A percentile compares a stretch with the other conserved stretches of the same genome.
Evolutionary conservation across 2,797 vertebrate species (phyloP).

Genomic region (Protonibea diacanthus): DNA sequence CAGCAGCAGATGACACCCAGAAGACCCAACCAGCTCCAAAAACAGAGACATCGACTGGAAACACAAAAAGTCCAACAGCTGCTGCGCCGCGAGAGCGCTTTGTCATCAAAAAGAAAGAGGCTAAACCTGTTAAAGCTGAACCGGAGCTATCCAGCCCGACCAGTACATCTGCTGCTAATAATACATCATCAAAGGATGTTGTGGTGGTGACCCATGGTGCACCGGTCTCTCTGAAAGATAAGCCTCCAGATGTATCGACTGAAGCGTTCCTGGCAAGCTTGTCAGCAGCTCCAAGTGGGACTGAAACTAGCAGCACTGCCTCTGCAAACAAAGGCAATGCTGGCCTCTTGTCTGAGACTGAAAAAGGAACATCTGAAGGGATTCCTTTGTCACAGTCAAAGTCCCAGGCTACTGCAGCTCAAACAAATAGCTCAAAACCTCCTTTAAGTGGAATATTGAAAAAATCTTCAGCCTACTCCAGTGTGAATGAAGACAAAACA

Average conservation of each 20-base stretch:
- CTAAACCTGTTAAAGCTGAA: slow-evolving; percentile 79
- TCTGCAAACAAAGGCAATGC: slow-evolving; percentile 73
- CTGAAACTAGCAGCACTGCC: slow-evolving; percentile 65
- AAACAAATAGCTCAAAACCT: slow-evolving; percentile 87
- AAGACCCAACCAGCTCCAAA: slow-evolving; percentile 79
- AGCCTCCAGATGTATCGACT: slow-evolving; percentile 96
- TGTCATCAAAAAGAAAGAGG: slow-evolving; percentile 87
- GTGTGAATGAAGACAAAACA: slow-evolving; percentile 69
- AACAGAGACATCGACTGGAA: slow-evolving; percentile 63
- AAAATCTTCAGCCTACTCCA: slow-evolving; percentile 76
- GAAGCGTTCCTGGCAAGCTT: slow-evolving; percentile 92
- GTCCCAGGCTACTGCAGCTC: slow-evolving; percentile 74
- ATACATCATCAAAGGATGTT: slow-evolving; percentile 66
- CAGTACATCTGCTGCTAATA: slow-evolving; percentile 54
- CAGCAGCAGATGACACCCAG: slow-evolving; percentile 85
- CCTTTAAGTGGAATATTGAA: slow-evolving; percentile 90
- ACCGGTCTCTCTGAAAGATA: slow-evolving; percentile 91
- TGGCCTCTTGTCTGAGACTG: slow-evolving; percentile 71
- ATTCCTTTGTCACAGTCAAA: slow-evolving; percentile 67
- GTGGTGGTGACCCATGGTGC: slow-evolving; percentile 73
- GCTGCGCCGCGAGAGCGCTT: slow-evolving; percentile 83
- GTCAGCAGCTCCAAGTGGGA: slow-evolving; percentile 76
- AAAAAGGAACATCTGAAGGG: slow-evolving; percentile 61
- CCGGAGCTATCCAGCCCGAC: slow-evolving; percentile 40
- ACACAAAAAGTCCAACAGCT: slow-evolving; percentile 78